Base-by-base conservation (phyloP, 2,113 vertebrate species). In the Dinomys branickii region DNA sequence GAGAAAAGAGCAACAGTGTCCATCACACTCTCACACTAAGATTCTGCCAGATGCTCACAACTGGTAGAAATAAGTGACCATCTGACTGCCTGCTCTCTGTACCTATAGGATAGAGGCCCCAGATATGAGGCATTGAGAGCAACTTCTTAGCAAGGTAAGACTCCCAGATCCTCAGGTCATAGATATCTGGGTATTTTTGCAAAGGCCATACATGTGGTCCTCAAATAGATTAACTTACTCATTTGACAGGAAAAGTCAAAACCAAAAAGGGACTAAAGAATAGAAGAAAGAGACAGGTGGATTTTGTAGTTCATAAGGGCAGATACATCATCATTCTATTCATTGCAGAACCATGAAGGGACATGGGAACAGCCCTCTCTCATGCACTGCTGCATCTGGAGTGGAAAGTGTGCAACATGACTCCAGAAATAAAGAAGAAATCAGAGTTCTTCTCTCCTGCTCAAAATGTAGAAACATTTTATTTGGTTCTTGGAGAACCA, bases 371-470 rank as follows among this genome's bases (percentile, higher is more conserved):
- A 2, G 38, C 69, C 59, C 78, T 52, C 13, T 13, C 6, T 0
- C 0, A 22, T 38, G 5, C 7, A 11, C 13, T 30, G 71, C 59
- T 69, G 10, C 8, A 7, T 11, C 78, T 44, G 28, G 20, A 52
- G 14, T 9, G 41, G 52, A 67, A 22, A 8, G 7, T 61, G 47
- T 41, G 4, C 30, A 41, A n/a, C n/a, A 22, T 3, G 61, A 59
- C 44, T 28, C 41, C 33, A 69, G 65, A 92, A 86, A 92, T 73
- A 84, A 84, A 59, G 33, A 92, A 82, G 17, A 35, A 22, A 84
- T n/a, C 35, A 52, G 56, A 52, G n/a, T 30, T 61, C 50, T 88
- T 88, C 26, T 85, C 41, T 35, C 59, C 47, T 65, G 11, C 26
- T 88, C 77, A 92, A 73, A 63, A 52, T 7, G 11, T 16, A 69